Base-by-base conservation (phyloP, 2,888 invertebrate genomes). In the Coleophora deauratella region DNA sequence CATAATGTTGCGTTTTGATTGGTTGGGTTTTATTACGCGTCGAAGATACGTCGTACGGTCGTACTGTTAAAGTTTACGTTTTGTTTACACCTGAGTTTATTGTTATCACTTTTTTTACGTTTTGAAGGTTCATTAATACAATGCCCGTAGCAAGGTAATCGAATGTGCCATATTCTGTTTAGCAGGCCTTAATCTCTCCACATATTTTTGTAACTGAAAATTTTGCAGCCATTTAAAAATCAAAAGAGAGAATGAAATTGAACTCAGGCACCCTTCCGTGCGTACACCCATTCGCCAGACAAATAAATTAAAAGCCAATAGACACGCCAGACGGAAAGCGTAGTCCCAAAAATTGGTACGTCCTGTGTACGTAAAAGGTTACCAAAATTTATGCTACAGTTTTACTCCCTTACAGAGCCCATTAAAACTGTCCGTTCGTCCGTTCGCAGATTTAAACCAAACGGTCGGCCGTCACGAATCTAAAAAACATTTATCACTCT, bases 361-460 rank as follows among this genome's bases (percentile, higher is more conserved):
- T 55, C 51, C 51, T 38, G 48, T 51, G 42, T 43, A 55, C 56
- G 54, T 58, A 57, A 62, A 66, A 66, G 66, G 66, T 59, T 54
- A 45, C 54, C 56, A 54, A 66, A 76, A 77, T 74, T 66, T 75
- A 76, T 75, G 62, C 62, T 64, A 63, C 69, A 64, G 63, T 72
- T 66, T 63, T 63, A 61, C 56, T 71, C 72, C 73, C 69, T 78
- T 73, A 65, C 68, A 54, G 52, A 62, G 66, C 55, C 75, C 75
- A 79, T 80, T 81, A 76, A 78, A 76, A 73, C 65, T 67, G 76
- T 67, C 70, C 69, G 67, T 72, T 70, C 70, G 66, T 72, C 70
- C 73, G 69, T 72, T 77, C 52, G 65, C 62, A 72, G 75, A 73
- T 73, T 79, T 73, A 75, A 75, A 64, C 70, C 67, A 65, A 75